Conservation (phyloP, 2,888 invertebrate species). For the Tuta absoluta region DNA sequence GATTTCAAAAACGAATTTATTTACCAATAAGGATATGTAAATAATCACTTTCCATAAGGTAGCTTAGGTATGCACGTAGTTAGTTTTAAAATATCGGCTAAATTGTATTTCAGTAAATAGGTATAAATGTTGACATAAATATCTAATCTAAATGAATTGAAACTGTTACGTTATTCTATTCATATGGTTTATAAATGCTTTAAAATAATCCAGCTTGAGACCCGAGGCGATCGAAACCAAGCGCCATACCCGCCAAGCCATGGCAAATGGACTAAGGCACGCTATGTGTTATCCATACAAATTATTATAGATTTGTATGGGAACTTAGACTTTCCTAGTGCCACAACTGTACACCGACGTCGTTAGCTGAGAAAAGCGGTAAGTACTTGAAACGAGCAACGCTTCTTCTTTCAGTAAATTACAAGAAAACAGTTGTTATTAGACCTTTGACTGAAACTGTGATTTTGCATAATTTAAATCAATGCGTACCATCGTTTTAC, state of each 20-base stretch:
- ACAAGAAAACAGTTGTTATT: neutral
- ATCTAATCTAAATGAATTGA: conserved; percentile 35
- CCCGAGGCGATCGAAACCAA: conserved; percentile 52
- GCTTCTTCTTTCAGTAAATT: neutral
- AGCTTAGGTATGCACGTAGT: no score
- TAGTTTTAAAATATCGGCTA: no score
- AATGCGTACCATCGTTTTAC: neutral
- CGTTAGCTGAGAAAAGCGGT: neutral
- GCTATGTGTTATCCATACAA: conserved; percentile 47
- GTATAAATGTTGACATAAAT: no score
- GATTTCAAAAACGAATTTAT: no score
- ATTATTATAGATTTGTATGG: conserved; percentile 48
- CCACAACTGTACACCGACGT: conserved; percentile 1
- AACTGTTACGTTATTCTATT: conserved; percentile 68
- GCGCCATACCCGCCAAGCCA: conserved; percentile 38
- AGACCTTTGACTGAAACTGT: neutral
- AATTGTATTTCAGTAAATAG: no score
- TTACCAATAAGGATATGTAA: no score
- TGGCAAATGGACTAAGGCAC: conserved; percentile 61
- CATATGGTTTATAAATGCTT: conserved; percentile 60
- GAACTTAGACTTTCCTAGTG: conserved; percentile 37
- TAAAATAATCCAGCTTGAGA: conserved; percentile 49
- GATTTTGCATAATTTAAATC: neutral
- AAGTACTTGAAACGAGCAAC: neutral
- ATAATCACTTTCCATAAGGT: no score